Percentiles rank a stretch among this genome's conserved stretches.
Conservation (phyloP, 2,888 invertebrate species). For the Tipula helvola region DNA sequence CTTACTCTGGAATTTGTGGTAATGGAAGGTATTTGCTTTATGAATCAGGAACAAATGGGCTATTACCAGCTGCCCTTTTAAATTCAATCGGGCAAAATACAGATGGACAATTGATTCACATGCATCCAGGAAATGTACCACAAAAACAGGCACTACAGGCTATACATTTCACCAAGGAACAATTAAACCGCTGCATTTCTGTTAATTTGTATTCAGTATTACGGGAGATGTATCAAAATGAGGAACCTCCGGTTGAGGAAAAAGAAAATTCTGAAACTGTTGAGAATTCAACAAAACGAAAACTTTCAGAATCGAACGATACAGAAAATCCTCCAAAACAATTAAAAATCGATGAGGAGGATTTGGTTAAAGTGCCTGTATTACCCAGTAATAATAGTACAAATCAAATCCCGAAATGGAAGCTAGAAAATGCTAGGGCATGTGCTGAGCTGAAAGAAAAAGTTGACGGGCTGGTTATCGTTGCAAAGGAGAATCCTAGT, state of each 20-base stretch:
- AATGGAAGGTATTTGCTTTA: conserved; percentile 69
- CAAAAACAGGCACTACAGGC: conserved; percentile 66
- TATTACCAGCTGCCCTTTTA: conserved; percentile 70
- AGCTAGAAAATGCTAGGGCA: conserved; percentile 53
- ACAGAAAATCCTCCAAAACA: conserved; percentile 24
- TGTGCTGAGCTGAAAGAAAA: conserved; percentile 46
- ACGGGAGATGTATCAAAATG: conserved; percentile 51
- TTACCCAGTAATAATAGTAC: conserved; percentile 22
- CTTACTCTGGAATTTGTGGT: conserved; percentile 66
- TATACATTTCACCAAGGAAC: conserved; percentile 64
- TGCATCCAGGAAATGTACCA: conserved; percentile 70
- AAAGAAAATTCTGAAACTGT: conserved; percentile 19
- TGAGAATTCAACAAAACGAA: conserved; percentile 11
- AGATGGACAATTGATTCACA: conserved; percentile 52
- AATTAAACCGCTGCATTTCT: conserved; percentile 53
- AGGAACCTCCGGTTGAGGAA: conserved; percentile 13
- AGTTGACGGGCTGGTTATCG: conserved; percentile 65
- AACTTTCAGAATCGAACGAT: conserved; percentile 10
- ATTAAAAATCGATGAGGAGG: conserved; percentile 26
- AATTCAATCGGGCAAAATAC: conserved; percentile 59
- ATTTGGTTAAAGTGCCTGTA: conserved; percentile 22
- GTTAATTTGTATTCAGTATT: conserved; percentile 67
- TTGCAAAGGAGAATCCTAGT: conserved; percentile 74
- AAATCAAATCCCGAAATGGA: conserved; percentile 44
- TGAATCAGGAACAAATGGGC: conserved; percentile 78